Conservation (phyloP, 2,888 invertebrate genomes). For the Eumacrocentrus americanus region DNA sequence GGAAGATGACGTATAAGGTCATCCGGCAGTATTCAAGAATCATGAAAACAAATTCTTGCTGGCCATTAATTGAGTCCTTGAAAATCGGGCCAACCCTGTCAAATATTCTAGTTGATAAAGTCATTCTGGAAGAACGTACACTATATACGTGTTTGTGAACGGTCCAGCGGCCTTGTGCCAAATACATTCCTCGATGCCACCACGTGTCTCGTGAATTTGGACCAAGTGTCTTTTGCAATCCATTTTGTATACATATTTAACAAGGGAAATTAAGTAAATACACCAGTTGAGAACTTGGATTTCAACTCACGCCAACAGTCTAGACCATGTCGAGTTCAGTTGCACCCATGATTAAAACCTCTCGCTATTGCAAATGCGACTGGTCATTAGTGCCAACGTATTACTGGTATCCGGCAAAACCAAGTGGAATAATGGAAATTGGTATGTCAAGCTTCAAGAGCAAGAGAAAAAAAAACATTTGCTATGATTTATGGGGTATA, state of each 20-base stretch:
- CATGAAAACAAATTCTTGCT: too few species aligned
- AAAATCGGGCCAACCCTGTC: too few species aligned
- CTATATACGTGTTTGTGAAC: slow-evolving; percentile 32
- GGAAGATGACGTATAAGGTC: too few species aligned
- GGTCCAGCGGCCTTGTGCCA: slow-evolving; percentile 53
- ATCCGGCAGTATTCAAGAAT: too few species aligned
- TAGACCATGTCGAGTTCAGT: neutral
- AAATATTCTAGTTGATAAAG: neutral
- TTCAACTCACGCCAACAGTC: neutral
- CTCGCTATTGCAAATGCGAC: too few species aligned
- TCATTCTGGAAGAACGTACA: neutral
- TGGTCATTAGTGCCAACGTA: neutral
- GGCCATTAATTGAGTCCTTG: too few species aligned
- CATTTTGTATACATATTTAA: neutral
- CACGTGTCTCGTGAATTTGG: slow-evolving; percentile 10
- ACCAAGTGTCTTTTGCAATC: slow-evolving; percentile 16
- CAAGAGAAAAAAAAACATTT: neutral
- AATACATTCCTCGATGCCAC: slow-evolving; percentile 37
- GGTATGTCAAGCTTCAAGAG: neutral
- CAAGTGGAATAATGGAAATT: neutral
- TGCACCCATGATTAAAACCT: neutral
- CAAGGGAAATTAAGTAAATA: too few species aligned
- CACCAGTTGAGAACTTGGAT: too few species aligned
- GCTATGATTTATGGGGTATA: neutral
- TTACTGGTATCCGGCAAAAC: neutral